Evolutionary conservation across 2,113 vertebrate genomes (phyloP), one percentile per base, ranked within the genome.

Genomic region (Trachemys scripta): DNA sequence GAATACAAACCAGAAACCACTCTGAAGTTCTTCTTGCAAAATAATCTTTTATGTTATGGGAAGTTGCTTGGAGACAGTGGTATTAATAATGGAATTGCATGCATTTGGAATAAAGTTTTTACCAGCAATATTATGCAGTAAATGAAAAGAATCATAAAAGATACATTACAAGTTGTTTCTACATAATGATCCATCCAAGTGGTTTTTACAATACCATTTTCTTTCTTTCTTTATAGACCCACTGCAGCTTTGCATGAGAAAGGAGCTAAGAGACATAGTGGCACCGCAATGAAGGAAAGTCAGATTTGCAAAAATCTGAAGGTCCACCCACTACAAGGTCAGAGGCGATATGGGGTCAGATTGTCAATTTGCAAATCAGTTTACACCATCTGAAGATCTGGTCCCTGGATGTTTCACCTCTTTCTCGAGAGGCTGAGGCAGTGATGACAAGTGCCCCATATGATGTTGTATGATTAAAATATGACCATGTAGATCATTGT

Each of bases 141-240:
- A 98, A 98, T 96, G 59, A 97, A 98, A 98, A 97, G 82, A 96
- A 94, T 91, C 92, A 95, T 98, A 97, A 98, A 98, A 97, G 94
- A 96, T 96, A 89, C 65, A 90, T 93, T 98, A 87, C 93, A 92
- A 95, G 45, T 3, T 93, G 95, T 96, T 97, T 92, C 94, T 96
- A 81, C 57, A 84, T 83, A 96, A 96, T 93, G 97, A 97, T 92
- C 85, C 51, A 91, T 96, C 79, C 89, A 97, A 95, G 89, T 91
- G 96, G 93, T 97, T 97, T 98, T 97, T 95, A 96, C 80, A 94
- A 91, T 92, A 62, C 27, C 49, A 51, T 94, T 96, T 96, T 97
- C 96, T 96, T 96, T 97, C 96, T 92, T 95, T 88, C 97, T 98
- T 98, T 96, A 96, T 87, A 98, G 97, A 98, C 53, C 91, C 89